Evolutionary conservation across 2,888 invertebrate species (phyloP), one percentile per base, ranked within the genome.

Genomic region (Panopea generosa): DNA sequence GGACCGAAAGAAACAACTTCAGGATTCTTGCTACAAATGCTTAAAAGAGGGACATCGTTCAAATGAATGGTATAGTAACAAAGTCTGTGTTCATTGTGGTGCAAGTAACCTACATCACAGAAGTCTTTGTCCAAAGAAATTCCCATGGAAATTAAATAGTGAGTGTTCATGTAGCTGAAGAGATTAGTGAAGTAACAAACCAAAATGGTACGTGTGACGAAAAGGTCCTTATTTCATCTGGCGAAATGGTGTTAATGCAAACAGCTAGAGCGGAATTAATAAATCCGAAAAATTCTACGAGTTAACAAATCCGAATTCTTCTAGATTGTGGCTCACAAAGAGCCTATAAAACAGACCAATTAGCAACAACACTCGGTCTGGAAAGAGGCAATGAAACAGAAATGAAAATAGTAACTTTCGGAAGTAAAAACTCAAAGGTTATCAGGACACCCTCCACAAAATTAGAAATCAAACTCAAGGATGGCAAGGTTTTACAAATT

Each of bases 291-390:
- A 43, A 1, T n/a, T 9, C 20, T 11, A 45, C 11, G 2, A 53
- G 29, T n/a, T 16, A 47, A n/a, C 7, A 47, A 24, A 26, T 66
- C 2, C 18, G 66, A 11, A 20, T 67, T 14, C 53, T 73, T 3
- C 40, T 73, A n/a, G 67, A 73, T 47, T 67, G 50, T 6, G 71
- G 65, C 18, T 71, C 50, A 16, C 71, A 63, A 24, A 56, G 59
- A 24, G 59, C 57, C 7, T 71, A 67, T 24, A 49, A 61, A 9
- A 53, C 65, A 20, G 57, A 69, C 29, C 22, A 7, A 4, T 33
- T 75, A 52, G 24, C 20, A 9, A 14, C 55, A 40, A 11, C 56
- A 20, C 33, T 26, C 16, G 38, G 45, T 2, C 62, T 72, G 14
- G 16, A 26, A 24, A 24, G 18, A n/a, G 67, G 29, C 24, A 43